Base-by-base conservation (phyloP, 1,140 invertebrate genomes). In the Calliopsis andreniformis region DNA sequence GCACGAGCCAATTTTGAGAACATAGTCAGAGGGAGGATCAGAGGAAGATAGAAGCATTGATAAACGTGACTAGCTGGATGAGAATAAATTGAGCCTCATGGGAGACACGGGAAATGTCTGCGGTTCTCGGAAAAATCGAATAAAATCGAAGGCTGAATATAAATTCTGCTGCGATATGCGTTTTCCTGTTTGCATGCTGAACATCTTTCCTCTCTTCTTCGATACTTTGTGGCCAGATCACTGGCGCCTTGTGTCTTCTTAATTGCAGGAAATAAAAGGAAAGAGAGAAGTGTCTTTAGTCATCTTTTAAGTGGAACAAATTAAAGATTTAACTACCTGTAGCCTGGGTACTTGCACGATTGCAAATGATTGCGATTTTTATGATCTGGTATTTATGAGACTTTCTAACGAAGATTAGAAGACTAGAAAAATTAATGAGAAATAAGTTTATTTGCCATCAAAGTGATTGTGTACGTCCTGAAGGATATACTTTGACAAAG, bases 1-100 rank as follows among this genome's bases (percentile, higher is more conserved):
- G 63, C 56, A 75, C 71, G 51, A 67, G 71, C 16, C 66, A 63
- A 69, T 69, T 53, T 56, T 69, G 67, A 53, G 58, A 69, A 69
- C 67, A 45, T n/a, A 30, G 53, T 43, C 35, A 23, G 51, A 32
- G 35, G 39, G 63, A 56, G 56, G 63, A 45, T 55, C n/a, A 55
- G 71, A 6, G n/a, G 51, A 30, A 39, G 25, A 47, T 75, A 75
- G 56, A 56, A 43, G 62, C 28, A 64, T 35, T 16, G 14, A 28
- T 16, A 28, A 56, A 75, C 63, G 71, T 75, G 71, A 75, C 71
- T 56, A 20, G 28, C 8, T 32, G 20, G 39, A 32, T 16, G 30
- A 58, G 23, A 30, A 23, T 53, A 45, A 67, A 67, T 75, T 45
- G 51, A 75, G 23, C 51, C 35, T 42, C 49, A 32, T 14, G 51